A percentile compares a stretch with the other conserved stretches of the same genome.
Evolutionary conservation across 2,888 invertebrate species (phyloP).

Genomic region (Drosophila paramelanica): DNA sequence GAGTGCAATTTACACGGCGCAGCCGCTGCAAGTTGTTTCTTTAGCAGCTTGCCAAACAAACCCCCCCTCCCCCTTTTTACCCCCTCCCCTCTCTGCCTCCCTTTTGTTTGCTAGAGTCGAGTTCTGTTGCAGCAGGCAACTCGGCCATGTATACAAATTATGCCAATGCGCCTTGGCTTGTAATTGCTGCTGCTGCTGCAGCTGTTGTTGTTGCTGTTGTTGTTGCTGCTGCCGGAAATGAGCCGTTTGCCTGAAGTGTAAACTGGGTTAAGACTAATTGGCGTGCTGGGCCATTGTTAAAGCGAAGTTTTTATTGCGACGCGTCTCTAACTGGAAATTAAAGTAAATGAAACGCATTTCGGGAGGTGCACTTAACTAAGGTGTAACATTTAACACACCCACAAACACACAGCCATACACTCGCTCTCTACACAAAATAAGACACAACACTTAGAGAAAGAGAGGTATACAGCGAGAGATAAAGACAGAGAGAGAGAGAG

Average conservation of each 20-base stretch:
- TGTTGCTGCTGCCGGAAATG: constrained; percentile 61
- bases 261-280: constrained; percentile 83
- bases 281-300: constrained; percentile 60
- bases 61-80: background rate
- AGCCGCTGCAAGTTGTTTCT: constrained; percentile 44
- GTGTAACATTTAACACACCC: constrained; percentile 32
- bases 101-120: background rate
- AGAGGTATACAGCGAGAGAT: background rate
- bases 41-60: constrained; percentile 18
- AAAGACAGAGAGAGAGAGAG: constrained; percentile 11
- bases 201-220: constrained; percentile 26
- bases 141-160: constrained; percentile 73
- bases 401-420: constrained; percentile 9
- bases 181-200: constrained; percentile 31
- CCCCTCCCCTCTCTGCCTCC: background rate
- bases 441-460: constrained; percentile 26
- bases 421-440: constrained; percentile 11
- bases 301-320: constrained; percentile 40
- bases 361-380: constrained; percentile 44
- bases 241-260: constrained; percentile 75
- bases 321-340: constrained; percentile 46
- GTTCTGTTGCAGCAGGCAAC: constrained; percentile 37
- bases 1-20: constrained; percentile 72
- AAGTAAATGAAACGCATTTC: constrained; percentile 43
- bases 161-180: constrained; percentile 50